These are phyloP conservation scores for Alouatta palliata DNA, from an alignment of 2,113 vertebrate genomes.

Conservation along the genomic window DNA sequence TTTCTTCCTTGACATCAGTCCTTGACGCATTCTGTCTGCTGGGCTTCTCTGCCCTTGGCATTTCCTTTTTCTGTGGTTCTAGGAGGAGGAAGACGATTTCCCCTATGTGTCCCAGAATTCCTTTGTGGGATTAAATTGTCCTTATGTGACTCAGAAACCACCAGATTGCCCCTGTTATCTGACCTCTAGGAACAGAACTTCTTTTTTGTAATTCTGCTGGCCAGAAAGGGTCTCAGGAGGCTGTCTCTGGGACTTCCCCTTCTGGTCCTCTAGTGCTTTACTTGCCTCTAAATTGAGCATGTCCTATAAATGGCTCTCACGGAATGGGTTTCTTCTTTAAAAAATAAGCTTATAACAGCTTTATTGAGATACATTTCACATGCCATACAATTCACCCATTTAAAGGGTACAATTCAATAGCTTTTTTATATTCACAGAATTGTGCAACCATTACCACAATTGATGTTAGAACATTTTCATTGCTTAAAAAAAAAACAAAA, in stretches of 20 bases:
- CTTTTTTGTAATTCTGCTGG: background rate
- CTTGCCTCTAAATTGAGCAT: background rate
- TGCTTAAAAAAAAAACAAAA: background rate
- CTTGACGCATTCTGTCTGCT: background rate
- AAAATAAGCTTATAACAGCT: background rate
- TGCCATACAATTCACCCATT: background rate
- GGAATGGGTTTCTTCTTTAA: background rate
- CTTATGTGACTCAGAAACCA: background rate
- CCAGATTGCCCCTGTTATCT: background rate
- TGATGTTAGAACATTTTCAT: background rate
- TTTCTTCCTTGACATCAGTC: background rate
- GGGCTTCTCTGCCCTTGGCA: background rate
- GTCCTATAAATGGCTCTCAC: background rate
- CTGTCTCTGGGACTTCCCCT: background rate
- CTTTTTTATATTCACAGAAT: background rate
- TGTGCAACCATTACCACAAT: background rate
- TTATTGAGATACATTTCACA: background rate
- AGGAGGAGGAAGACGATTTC: background rate
- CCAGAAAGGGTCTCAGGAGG: background rate
- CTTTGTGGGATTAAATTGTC: background rate
- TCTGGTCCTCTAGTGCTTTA: background rate
- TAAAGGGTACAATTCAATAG: background rate
- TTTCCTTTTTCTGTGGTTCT: background rate
- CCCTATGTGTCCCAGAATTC: background rate
- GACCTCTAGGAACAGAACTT: background rate